Conservation (phyloP, 2,113 vertebrate genomes). For the Diphyllodes magnificus region DNA sequence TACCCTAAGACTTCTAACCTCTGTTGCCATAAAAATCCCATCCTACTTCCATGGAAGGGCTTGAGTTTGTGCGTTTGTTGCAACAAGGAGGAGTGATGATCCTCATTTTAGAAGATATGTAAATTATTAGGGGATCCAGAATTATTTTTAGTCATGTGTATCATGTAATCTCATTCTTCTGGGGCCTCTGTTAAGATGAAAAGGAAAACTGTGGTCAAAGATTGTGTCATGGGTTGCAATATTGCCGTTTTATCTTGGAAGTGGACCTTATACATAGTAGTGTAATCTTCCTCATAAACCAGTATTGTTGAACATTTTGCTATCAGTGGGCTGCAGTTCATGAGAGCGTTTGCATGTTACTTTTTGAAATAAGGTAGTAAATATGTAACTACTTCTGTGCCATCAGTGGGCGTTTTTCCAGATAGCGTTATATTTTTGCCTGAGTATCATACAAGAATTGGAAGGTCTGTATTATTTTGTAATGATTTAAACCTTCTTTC, state of each 20-base stretch:
- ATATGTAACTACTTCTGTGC: neutral
- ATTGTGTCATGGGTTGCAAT: neutral
- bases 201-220: neutral
- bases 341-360: neutral
- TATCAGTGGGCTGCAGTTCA: neutral
- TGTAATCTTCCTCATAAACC: neutral
- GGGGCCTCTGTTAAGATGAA: neutral
- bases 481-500: neutral
- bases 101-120: neutral
- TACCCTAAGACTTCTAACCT: neutral
- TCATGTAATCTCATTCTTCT: neutral
- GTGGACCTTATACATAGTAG: neutral
- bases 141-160: neutral
- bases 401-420: neutral
- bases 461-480: neutral
- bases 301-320: neutral
- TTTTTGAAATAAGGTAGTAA: neutral
- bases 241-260: neutral
- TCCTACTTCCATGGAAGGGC: neutral
- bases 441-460: neutral
- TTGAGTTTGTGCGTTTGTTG: neutral
- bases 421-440: neutral
- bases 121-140: neutral
- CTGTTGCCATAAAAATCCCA: neutral
- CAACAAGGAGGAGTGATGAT: neutral